A percentile compares a stretch with the other conserved stretches of the same genome.
Conservation (phyloP, 2,888 invertebrate species). For the Pachycephus smyrnensis region DNA sequence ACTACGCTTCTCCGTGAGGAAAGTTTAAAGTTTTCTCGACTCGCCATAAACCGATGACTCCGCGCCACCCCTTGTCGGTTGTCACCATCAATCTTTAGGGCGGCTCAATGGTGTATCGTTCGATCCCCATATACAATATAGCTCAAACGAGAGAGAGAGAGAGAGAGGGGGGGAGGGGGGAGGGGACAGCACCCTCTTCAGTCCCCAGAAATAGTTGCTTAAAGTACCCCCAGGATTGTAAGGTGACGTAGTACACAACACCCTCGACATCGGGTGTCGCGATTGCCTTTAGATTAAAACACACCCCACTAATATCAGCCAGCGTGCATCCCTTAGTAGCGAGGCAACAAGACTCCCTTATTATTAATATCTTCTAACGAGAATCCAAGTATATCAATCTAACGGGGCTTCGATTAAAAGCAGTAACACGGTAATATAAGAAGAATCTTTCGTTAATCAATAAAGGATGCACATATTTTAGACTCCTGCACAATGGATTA, state of each 20-base stretch:
- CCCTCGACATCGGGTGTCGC: conserved; percentile 22
- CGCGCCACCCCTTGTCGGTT: conserved; percentile 33
- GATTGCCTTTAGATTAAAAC: conserved; percentile 23
- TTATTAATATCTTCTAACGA: neutral
- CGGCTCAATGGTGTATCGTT: conserved; percentile 12
- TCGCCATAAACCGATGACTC: conserved; percentile 43
- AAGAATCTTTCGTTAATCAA: neutral
- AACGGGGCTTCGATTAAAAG: neutral
- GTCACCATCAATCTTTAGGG: conserved; percentile 51
- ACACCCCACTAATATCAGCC: conserved; percentile 35
- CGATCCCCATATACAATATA: conserved; percentile 6
- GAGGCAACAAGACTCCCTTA: neutral
- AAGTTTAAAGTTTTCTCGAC: conserved; percentile 48
- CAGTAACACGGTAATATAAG: neutral
- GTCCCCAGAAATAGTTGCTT: conserved; percentile 28
- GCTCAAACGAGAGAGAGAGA: neutral
- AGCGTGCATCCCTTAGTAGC: neutral
- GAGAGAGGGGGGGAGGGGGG: too few species aligned
- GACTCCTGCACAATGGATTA: neutral
- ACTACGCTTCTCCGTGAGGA: neutral
- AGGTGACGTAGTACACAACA: conserved; percentile 10
- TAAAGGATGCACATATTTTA: neutral
- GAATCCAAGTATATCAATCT: neutral
- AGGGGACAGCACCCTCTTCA: conserved; percentile 5
- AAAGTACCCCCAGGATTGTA: conserved; percentile 21